Percentiles rank a stretch among this genome's conserved stretches.
Evolutionary conservation across 2,797 vertebrate species (phyloP).

Genomic region (Liparis tanakae): DNA sequence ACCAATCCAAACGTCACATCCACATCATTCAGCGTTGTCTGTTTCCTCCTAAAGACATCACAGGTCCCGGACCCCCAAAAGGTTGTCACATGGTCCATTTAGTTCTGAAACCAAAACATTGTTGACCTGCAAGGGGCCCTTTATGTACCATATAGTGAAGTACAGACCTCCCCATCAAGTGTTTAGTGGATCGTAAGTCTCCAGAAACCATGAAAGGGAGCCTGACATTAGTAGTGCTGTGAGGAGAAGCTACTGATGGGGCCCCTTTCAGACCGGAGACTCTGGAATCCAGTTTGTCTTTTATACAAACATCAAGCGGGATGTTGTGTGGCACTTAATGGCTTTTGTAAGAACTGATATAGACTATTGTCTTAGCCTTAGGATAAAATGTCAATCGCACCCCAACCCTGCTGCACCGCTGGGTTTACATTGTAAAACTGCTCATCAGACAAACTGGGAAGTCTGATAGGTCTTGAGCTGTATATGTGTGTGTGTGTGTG

Average conservation of each 20-base stretch:
- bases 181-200: conserved; percentile 43
- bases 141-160: conserved; percentile 23
- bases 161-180: neutral
- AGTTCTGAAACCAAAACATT: conserved; percentile 24
- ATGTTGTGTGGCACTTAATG: neutral
- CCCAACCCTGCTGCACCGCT: neutral
- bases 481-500: no score
- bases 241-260: neutral
- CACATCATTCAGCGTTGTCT: neutral
- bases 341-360: neutral
- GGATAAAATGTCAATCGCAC: neutral
- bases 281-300: neutral
- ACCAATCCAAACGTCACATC: neutral
- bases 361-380: neutral
- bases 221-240: conserved; percentile 4
- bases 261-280: conserved; percentile 9
- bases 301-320: neutral
- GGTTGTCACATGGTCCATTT: conserved; percentile 19
- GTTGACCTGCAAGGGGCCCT: conserved; percentile 17
- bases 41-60: neutral
- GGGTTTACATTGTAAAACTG: conserved; percentile 6
- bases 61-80: neutral
- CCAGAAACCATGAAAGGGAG: conserved; percentile 12
- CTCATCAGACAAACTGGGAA: no score
- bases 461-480: no score